Conservation (phyloP, 2,888 invertebrate species). For the Diarsia brunnea region DNA sequence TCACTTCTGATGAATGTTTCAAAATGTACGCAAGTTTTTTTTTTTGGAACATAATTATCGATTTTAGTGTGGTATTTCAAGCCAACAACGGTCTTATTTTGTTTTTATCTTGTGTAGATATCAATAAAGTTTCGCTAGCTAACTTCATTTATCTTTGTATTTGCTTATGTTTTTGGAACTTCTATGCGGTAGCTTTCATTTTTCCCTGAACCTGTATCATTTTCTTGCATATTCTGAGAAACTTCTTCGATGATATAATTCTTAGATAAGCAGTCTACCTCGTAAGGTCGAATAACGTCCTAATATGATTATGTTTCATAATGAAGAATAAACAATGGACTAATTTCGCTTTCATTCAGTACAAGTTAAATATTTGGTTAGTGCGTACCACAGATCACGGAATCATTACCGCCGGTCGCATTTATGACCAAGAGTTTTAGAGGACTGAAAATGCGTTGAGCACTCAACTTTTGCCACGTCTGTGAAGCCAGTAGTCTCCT, state of each 20-base stretch:
- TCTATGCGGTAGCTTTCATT: neutral
- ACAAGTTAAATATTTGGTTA: neutral
- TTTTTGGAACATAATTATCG: neutral
- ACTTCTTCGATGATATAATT: neutral
- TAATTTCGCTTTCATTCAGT: neutral
- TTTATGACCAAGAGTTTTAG: neutral
- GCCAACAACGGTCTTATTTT: neutral
- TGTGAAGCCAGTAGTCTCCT: neutral
- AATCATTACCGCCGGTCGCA: neutral
- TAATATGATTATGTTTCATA: neutral
- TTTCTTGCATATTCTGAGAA: neutral
- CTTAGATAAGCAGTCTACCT: neutral
- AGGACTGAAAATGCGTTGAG: neutral
- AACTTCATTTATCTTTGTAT: neutral
- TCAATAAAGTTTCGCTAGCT: neutral
- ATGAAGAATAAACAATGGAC: neutral
- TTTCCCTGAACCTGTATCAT: neutral
- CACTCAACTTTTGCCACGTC: neutral
- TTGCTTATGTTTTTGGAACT: neutral
- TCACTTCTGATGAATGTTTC: neutral
- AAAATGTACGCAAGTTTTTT: neutral
- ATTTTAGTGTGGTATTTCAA: neutral
- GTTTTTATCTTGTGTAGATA: neutral
- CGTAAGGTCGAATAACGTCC: neutral
- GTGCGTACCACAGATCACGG: neutral